Base-by-base conservation (phyloP, 1,140 invertebrate species). In the Kradibia gibbosae region DNA sequence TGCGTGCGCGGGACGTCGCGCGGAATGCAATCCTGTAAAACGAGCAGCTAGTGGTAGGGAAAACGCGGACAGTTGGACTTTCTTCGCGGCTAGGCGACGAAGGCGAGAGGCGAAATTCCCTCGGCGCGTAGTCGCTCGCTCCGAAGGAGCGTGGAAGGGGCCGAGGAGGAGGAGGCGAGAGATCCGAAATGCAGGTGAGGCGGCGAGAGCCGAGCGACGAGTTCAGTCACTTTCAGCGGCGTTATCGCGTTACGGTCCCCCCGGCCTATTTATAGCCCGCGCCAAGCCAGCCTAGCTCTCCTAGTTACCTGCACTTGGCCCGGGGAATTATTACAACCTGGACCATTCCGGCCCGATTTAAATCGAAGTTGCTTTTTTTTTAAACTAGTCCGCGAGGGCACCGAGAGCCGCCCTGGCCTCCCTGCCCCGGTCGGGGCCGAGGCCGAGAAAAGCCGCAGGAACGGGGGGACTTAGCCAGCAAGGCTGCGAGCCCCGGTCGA, bases 401-500 rank as follows among this genome's bases (percentile, higher is more conserved):
- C 31, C 3, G 10, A n/a, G n/a, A n/a, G n/a, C n/a, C n/a, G n/a
- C n/a, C n/a, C n/a, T n/a, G n/a, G n/a, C n/a, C n/a, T n/a, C 5
- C 5, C 3, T 20, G 50, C 3, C 50, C 20, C 50, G 50, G 5
- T 5, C 15, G 10, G 3, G 5, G 34, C 13, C 57, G 70, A 60
- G 72, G 39, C 1, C 17, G 20, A 11, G 22, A n/a, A n/a, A n/a
- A n/a, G n/a, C n/a, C n/a, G 67, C 25, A 7, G 65, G 53, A 45
- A 65, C 20, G 31, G 57, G 31, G 57, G 62, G 53, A 82, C 78
- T 65, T 45, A 74, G 81, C 75, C 78, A 60, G 81, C 75, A 71
- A 82, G 75, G 81, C 78, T 78, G n/a, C n/a, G 62, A 77, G 36
- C 74, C 20, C 36, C 60, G 80, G 72, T 42, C 80, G 34, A 70